Evolutionary conservation across 2,797 vertebrate species (phyloP).

Genomic region (Notolepis coatsorum): DNA sequence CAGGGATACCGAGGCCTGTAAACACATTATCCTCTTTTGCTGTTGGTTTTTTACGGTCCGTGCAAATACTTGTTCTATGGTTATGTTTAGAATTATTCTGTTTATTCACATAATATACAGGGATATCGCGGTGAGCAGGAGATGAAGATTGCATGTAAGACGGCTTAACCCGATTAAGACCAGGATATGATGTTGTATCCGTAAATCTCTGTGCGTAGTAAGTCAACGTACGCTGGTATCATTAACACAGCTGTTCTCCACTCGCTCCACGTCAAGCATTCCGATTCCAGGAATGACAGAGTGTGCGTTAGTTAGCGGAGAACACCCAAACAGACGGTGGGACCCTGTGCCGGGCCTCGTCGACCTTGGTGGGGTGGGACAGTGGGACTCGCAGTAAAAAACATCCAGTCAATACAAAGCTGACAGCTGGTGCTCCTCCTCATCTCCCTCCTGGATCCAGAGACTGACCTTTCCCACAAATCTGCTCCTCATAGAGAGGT

Average conservation of each 20-base stretch:
- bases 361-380: neutral
- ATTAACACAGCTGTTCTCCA: constrained; percentile 36
- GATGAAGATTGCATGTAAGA: too few species aligned
- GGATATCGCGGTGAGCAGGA: too few species aligned
- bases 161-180: too few species aligned
- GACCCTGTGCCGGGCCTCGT: neutral
- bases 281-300: constrained; percentile 12
- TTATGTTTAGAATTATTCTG: too few species aligned
- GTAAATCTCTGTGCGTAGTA: too few species aligned
- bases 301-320: neutral
- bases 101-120: too few species aligned
- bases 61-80: too few species aligned
- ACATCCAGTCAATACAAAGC: constrained; percentile 4
- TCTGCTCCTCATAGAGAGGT: neutral
- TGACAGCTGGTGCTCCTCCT: constrained; percentile 45
- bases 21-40: too few species aligned
- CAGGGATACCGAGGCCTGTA: too few species aligned
- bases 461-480: constrained; percentile 9
- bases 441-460: constrained; percentile 5
- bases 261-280: fast-evolving
- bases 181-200: too few species aligned
- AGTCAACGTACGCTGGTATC: too few species aligned
- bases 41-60: too few species aligned
- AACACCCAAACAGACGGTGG: constrained; percentile 11
- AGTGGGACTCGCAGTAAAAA: constrained; percentile 11